Percentiles rank a stretch among this genome's conserved stretches.
phyloP scores from a whole-genome alignment of 1,140 invertebrate genomes.

The Drosophila melanica region DNA sequence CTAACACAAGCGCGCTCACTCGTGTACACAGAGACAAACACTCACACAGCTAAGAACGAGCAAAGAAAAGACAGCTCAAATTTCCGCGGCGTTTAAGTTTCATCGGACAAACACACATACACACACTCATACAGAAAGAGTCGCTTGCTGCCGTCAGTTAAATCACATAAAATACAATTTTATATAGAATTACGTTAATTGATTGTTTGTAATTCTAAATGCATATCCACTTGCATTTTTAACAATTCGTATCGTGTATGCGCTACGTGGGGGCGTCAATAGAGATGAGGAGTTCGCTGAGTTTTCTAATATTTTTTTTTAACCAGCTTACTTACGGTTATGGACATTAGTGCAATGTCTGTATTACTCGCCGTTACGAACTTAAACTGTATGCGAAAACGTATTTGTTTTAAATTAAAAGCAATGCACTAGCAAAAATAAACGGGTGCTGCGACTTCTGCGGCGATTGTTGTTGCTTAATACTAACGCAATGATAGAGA shows the following conservation, averaged over 20 bases:
- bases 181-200: slow-evolving; percentile 54
- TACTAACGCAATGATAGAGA: slow-evolving; percentile 41
- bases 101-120: slow-evolving; percentile 33
- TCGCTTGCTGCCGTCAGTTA: slow-evolving; percentile 19
- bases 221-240: slow-evolving; percentile 47
- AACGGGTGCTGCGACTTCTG: slow-evolving; percentile 56
- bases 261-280: slow-evolving; percentile 75
- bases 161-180: slow-evolving; percentile 33
- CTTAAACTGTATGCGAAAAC: slow-evolving; percentile 49
- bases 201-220: slow-evolving; percentile 37
- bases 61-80: slow-evolving; percentile 63
- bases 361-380: slow-evolving; percentile 60
- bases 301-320: slow-evolving; percentile 6
- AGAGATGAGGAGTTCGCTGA: slow-evolving; percentile 23
- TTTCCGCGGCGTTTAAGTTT: slow-evolving; percentile 67
- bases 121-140: slow-evolving; percentile 11
- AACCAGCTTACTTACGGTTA: slow-evolving; percentile 71
- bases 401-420: slow-evolving; percentile 51
- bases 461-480: slow-evolving; percentile 71
- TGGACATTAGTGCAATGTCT: slow-evolving; percentile 78
- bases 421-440: slow-evolving; percentile 58
- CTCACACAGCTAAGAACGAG: slow-evolving; percentile 14
- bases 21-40: slow-evolving; percentile 41
- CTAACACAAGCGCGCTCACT: slow-evolving; percentile 41
- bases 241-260: slow-evolving; percentile 43